Conservation (phyloP, 2,888 invertebrate species). For the Lepidocyrtoides sp. region DNA sequence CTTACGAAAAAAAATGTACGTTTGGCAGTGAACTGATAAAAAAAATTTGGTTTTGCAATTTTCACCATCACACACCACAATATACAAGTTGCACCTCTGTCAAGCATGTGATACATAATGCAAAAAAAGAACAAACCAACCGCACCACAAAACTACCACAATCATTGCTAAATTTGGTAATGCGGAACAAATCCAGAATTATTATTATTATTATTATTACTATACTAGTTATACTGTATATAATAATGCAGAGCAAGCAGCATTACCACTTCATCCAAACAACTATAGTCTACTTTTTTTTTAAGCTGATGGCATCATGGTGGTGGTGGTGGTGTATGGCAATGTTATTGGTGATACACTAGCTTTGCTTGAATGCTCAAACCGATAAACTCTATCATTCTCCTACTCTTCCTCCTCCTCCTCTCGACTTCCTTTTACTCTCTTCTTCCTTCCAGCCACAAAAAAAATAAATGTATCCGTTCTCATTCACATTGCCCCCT, state of each 20-base stretch:
- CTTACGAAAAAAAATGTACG: too few relatives aligned
- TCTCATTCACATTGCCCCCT: too few relatives aligned
- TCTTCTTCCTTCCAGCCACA: not conserved
- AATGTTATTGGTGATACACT: too few relatives aligned
- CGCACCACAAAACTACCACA: not conserved
- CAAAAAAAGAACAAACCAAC: not conserved
- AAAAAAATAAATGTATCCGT: too few relatives aligned
- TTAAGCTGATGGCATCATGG: too few relatives aligned
- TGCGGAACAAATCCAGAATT: constrained; percentile 14
- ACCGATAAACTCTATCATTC: not conserved
- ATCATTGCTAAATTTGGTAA: not conserved
- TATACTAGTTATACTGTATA: not conserved
- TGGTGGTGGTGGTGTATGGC: too few relatives aligned
- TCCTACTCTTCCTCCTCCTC: too few relatives aligned
- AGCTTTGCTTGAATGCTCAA: not conserved
- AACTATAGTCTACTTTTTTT: too few relatives aligned
- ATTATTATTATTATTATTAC: too few relatives aligned
- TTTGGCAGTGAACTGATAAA: not conserved
- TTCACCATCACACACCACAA: not conserved
- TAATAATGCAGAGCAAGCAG: too few relatives aligned
- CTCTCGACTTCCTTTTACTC: not conserved
- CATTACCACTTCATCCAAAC: too few relatives aligned
- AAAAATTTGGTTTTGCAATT: not conserved
- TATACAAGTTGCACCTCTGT: not conserved
- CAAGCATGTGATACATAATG: not conserved